phyloP scores from a whole-genome alignment of 2,113 vertebrate species.

The Colossoma macropomum region DNA sequence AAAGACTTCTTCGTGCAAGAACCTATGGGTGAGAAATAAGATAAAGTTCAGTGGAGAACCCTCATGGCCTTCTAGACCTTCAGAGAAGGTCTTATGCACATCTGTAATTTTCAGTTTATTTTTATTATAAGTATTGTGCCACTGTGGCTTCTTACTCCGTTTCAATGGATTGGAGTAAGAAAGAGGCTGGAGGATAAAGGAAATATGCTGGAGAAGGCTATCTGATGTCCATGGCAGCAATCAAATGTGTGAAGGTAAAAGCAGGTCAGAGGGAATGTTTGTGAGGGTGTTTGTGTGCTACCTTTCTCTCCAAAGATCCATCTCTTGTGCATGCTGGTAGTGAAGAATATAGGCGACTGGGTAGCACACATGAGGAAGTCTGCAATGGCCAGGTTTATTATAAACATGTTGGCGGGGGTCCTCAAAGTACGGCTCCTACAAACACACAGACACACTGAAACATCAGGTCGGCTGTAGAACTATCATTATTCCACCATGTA shows the following conservation, averaged over 20 bases:
- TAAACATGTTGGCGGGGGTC: conserved; percentile 90
- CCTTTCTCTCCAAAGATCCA: conserved; percentile 97
- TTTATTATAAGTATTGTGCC: too few species aligned
- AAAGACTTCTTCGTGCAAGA: too few species aligned
- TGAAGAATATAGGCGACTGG: conserved; percentile 91
- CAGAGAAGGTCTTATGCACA: too few species aligned
- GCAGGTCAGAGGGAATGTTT: neutral
- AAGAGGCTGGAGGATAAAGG: too few species aligned
- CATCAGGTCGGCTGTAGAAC: neutral
- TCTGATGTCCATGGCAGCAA: neutral
- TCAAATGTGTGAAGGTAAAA: neutral
- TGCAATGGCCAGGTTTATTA: conserved; percentile 91
- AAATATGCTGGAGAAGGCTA: too few species aligned
- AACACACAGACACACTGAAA: neutral
- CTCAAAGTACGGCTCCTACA: conserved; percentile 85
- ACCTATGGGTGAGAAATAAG: too few species aligned
- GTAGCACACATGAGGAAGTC: conserved; percentile 95
- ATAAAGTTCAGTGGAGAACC: too few species aligned
- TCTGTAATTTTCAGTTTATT: too few species aligned
- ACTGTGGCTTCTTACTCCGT: too few species aligned
- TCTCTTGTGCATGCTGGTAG: conserved; percentile 88
- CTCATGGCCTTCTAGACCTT: too few species aligned
- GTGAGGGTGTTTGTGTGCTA: conserved; percentile 53
- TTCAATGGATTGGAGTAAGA: too few species aligned
- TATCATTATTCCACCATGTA: too few species aligned